Evolutionary conservation across 2,113 vertebrate genomes (phyloP).

Genomic region (Oncorhynchus keta): DNA sequence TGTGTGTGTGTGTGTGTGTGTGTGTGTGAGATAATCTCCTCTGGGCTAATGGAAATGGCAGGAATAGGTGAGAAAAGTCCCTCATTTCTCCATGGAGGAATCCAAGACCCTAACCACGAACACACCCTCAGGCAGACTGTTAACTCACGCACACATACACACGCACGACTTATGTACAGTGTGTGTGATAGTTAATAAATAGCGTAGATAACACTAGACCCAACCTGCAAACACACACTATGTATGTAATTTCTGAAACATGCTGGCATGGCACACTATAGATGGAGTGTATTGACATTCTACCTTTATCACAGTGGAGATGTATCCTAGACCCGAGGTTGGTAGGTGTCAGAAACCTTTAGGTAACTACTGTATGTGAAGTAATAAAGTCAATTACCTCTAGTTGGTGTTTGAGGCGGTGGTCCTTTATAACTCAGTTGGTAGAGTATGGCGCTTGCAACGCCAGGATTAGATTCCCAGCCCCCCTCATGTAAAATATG

Average conservation of each 20-base stretch:
- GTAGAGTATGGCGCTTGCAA: too few species aligned
- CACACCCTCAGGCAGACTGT: not conserved
- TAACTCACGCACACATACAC: slow-evolving; percentile 4
- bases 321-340: slow-evolving; percentile 13
- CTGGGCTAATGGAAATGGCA: too few species aligned
- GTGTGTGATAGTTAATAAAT: too few species aligned
- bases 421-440: too few species aligned
- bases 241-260: not conserved
- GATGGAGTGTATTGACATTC: slow-evolving; percentile 18
- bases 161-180: not conserved
- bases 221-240: not conserved
- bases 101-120: not conserved
- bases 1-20: not conserved
- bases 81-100: too few species aligned
- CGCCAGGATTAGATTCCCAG: too few species aligned
- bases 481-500: too few species aligned
- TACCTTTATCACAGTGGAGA: slow-evolving; percentile 41
- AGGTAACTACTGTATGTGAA: not conserved
- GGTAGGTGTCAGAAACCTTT: slow-evolving; percentile 39
- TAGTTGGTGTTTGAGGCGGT: too few species aligned
- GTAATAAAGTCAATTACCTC: not conserved
- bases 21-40: not conserved
- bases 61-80: too few species aligned
- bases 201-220: too few species aligned
- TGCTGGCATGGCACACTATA: not conserved